Evolutionary conservation across 2,113 vertebrate genomes (phyloP), one percentile per base, ranked within the genome.

Genomic region (Microcebus ravelobensis): DNA sequence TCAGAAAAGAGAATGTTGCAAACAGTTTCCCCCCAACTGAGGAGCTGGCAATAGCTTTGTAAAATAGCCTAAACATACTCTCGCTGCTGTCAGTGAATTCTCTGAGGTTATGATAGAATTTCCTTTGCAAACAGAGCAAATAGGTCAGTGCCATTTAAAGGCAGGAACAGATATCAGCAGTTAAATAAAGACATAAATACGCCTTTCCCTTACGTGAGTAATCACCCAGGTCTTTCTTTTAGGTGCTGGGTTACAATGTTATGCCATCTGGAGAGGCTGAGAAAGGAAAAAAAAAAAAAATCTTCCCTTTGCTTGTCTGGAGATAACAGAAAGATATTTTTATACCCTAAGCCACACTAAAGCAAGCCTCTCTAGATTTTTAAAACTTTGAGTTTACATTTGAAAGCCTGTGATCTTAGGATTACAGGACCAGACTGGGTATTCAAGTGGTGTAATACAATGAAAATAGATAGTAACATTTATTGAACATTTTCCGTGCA

Each of bases 61-160:
- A 94, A 95, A 97, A 90, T 82, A 90, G 42, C 39, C 39, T 96
- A 63, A 95, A 55, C 59, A 25, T 61, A 73, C 57, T 86, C 83
- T 57, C 80, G 45, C 27, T 94, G 71, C 36, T 94, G 36, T 92
- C 14, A 76, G 81, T 87, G 82, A 76, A 91, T 85, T 92, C 65
- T 90, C 63, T 90, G 67, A 80, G 42, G n/a, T 68, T 94, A 50
- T 90, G 67, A 86, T 21, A 97, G 73, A 92, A 87, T 77, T 77
- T 95, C 29, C 61, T 91, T 92, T 91, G 71, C 48, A 92, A 96
- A 94, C 42, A 65, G 45, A 95, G 23, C 36, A 95, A 81, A 95
- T 90, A 81, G 59, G 71, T 81, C 74, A 95, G 31, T 88, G 65
- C 55, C 71, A 73, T 90, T 95, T 90, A 96, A 94, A 96, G 31